Evolutionary conservation across 2,797 vertebrate species (phyloP).

Genomic region (Picus viridis): DNA sequence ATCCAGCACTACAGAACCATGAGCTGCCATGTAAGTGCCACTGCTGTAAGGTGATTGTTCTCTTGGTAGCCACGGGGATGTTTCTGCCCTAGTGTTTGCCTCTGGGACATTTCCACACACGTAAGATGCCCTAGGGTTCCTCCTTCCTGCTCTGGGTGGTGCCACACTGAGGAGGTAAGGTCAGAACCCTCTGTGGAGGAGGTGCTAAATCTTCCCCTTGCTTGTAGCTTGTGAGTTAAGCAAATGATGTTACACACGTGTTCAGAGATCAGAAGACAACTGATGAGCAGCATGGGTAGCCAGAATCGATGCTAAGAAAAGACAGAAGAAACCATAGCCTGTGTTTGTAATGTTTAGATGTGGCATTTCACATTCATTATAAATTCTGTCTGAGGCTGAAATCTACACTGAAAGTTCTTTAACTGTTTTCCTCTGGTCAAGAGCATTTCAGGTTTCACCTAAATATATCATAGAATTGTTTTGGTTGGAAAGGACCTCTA

Average conservation of each 20-base stretch:
- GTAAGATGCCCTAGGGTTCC: not conserved
- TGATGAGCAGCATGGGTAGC: too few species aligned
- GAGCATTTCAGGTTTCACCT: not conserved
- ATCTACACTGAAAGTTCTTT: not conserved
- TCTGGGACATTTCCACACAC: not conserved
- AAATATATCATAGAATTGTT: not conserved
- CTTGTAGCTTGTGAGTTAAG: too few species aligned
- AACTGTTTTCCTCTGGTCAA: not conserved
- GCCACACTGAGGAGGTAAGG: fast-evolving
- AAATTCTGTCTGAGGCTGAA: not conserved
- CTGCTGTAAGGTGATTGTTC: not conserved
- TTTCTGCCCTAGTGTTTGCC: not conserved
- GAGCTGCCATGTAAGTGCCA: not conserved
- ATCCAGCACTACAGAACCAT: not conserved
- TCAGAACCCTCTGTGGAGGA: fast-evolving
- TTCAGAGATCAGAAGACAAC: too few species aligned
- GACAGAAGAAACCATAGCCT: too few species aligned
- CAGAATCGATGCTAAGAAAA: too few species aligned
- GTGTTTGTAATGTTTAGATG: not conserved
- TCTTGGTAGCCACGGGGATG: not conserved
- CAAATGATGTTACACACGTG: too few species aligned
- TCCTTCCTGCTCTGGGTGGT: not conserved
- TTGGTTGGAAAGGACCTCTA: too few species aligned
- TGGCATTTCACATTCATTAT: not conserved
- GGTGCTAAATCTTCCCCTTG: not conserved